These are phyloP conservation scores for Echiichthys vipera DNA, from an alignment of 2,797 vertebrate species.

Conservation along the genomic window DNA sequence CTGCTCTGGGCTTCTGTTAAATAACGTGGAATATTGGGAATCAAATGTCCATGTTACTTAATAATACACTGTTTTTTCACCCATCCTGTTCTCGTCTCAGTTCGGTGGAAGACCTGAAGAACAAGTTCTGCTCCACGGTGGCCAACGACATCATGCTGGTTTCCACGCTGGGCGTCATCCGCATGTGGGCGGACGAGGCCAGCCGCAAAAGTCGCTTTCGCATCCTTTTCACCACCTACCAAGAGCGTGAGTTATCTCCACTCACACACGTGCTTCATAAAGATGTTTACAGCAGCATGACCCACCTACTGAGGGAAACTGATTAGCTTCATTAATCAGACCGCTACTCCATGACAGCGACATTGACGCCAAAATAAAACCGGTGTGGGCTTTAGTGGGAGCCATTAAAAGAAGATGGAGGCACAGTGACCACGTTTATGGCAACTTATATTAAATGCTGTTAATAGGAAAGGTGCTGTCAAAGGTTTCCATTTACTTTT, in stretches of 20 bases:
- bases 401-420: constrained; percentile 41
- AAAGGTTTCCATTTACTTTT: constrained; percentile 66
- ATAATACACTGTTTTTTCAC: constrained; percentile 35
- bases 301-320: background rate
- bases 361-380: constrained; percentile 46
- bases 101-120: constrained; percentile 96
- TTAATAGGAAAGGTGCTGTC: constrained; percentile 41
- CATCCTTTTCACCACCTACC: constrained; percentile 99
- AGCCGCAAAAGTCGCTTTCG: constrained; percentile 95
- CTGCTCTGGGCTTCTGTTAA: background rate
- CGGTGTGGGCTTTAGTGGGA: constrained; percentile 23
- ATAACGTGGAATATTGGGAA: constrained; percentile 14
- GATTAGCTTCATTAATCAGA: constrained; percentile 29
- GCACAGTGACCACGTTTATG: constrained; percentile 46
- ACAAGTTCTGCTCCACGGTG: constrained; percentile 98
- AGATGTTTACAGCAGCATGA: constrained; percentile 28
- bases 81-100: constrained; percentile 62
- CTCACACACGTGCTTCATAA: background rate
- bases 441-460: constrained; percentile 1
- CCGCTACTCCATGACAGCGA: background rate
- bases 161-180: constrained; percentile 93
- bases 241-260: constrained; percentile 92
- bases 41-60: background rate
- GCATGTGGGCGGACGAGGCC: constrained; percentile 98
- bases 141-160: constrained; percentile 97